Percentiles rank a stretch among this genome's conserved stretches.
Evolutionary conservation across 2,113 vertebrate species (phyloP).

Genomic region (Hyaena hyaena): DNA sequence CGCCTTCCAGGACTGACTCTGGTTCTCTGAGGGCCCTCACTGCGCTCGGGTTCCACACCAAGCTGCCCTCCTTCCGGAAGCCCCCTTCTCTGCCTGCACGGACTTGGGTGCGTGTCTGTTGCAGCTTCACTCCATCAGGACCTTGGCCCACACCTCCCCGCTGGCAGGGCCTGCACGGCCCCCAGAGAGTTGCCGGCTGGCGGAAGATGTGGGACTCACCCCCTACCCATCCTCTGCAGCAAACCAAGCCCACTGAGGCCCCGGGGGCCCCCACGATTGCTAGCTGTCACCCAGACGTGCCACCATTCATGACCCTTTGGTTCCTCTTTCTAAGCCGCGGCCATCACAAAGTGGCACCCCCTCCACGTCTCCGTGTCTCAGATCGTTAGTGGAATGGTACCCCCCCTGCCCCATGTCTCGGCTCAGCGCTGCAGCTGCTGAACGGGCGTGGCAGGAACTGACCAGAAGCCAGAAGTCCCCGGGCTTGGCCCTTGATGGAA

Average conservation of each 20-base stretch:
- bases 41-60: not conserved
- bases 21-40: not conserved
- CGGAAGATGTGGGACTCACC: too few relatives aligned
- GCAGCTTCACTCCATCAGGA: accelerated
- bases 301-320: accelerated
- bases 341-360: not conserved
- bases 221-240: not conserved
- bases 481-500: not conserved
- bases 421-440: not conserved
- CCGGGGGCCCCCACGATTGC: accelerated
- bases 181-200: not conserved
- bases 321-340: not conserved
- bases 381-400: accelerated
- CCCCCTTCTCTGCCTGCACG: not conserved
- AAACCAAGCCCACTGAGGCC: not conserved
- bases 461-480: not conserved
- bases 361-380: not conserved
- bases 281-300: too few relatives aligned
- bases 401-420: too few relatives aligned
- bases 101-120: not conserved
- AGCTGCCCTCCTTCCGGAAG: not conserved
- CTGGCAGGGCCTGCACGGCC: not conserved
- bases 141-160: not conserved
- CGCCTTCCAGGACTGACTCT: not conserved
- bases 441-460: not conserved